Percentiles rank a stretch among this genome's conserved stretches.
phyloP scores from a whole-genome alignment of 1,140 invertebrate species.

The Probaryconus sp. region DNA sequence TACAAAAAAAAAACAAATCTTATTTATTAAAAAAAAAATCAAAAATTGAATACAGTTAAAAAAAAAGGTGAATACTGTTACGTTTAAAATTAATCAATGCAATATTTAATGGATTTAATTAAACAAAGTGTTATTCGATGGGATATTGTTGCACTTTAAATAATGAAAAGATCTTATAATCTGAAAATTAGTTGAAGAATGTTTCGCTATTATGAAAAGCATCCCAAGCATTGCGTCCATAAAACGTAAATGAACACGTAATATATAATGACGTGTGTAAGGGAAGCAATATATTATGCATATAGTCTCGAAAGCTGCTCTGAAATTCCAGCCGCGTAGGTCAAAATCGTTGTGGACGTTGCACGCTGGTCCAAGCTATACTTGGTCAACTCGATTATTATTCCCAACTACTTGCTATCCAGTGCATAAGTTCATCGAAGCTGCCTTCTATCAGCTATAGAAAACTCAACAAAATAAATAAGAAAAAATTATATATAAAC shows the following conservation, averaged over 20 bases:
- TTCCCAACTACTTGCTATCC: slow-evolving; percentile 56
- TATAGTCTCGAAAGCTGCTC: slow-evolving; percentile 53
- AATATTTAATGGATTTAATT: too few relatives aligned
- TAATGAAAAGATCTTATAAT: slow-evolving; percentile 23
- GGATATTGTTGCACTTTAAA: slow-evolving; percentile 18
- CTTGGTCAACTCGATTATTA: slow-evolving; percentile 58
- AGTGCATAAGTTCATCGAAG: slow-evolving; percentile 45
- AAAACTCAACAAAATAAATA: too few relatives aligned
- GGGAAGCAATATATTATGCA: slow-evolving; percentile 57
- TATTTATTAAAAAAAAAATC: too few relatives aligned
- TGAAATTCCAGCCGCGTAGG: slow-evolving; percentile 56
- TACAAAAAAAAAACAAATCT: too few relatives aligned
- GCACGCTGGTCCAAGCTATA: slow-evolving; percentile 48
- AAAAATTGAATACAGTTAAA: too few relatives aligned
- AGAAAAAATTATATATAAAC: too few relatives aligned
- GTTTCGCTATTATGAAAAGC: slow-evolving; percentile 40
- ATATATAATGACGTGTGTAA: slow-evolving; percentile 56
- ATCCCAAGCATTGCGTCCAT: slow-evolving; percentile 40
- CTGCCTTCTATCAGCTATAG: slow-evolving; percentile 31
- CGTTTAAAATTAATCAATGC: too few relatives aligned
- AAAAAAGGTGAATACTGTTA: too few relatives aligned
- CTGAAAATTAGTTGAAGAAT: slow-evolving; percentile 32
- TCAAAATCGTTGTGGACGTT: slow-evolving; percentile 57
- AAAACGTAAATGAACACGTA: slow-evolving; percentile 58
- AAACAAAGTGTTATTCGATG: too few relatives aligned